Base-by-base conservation (phyloP, 2,888 invertebrate species). In the Listrodromus nycthemerus region DNA sequence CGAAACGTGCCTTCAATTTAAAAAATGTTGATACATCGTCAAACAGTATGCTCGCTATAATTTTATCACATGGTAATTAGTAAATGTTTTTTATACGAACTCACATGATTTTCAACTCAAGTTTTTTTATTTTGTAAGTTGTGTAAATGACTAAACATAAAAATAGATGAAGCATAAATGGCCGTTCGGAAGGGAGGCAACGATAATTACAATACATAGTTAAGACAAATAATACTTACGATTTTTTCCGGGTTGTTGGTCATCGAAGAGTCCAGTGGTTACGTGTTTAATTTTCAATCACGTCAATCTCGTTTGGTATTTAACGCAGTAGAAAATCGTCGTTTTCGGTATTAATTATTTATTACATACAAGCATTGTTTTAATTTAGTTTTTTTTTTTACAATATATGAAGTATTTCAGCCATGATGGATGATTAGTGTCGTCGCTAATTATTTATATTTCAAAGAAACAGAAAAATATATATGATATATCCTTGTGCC, bases 341-440 rank as follows among this genome's bases (percentile, higher is more conserved):
- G 33, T 69, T 74, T 80, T 85, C 85, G 45, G 83, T 88, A 86
- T 87, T 87, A 87, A 85, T 86, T 88, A 88, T 89, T 88, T 89
- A 86, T 89, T 88, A 86, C 88, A 83, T 87, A 88, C 83, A 88
- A 88, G 88, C 88, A 85, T 87, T 87, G 88, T 78, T 71, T 55
- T 65, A 45, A 37, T 66, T 73, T 78, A 55, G 21, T 52, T 52
- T 55, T 61, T 83, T 82, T 65, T 77, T 85, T 86, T 86, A 88
- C 86, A 87, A 85, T 87, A 85, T 87, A 87, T 86, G 85, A 86
- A 87, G 86, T 88, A 88, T 80, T 87, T 87, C 86, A 87, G 87
- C 86, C 87, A 87, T 85, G 86, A 87, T 84, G 84, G 82, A 80
- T 86, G 81, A 86, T 86, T 81, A 86, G 78, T 82, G 63, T 84